Percentiles rank a stretch among this genome's conserved stretches.
These are phyloP conservation scores for Apostichopus californicus DNA, from an alignment of 35 echinoderm and acorn worm species.

Conservation along the genomic window DNA sequence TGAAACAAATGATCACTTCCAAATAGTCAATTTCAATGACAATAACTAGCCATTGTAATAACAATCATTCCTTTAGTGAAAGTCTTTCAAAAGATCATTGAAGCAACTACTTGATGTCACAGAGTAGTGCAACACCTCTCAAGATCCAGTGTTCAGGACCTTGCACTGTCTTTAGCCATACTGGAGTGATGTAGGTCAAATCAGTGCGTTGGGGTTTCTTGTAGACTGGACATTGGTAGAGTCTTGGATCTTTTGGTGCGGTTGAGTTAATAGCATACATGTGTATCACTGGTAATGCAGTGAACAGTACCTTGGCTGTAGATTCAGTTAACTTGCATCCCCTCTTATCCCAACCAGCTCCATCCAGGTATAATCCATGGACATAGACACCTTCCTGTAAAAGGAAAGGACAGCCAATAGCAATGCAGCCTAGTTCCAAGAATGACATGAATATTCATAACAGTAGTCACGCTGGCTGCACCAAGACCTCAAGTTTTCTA, in stretches of 20 bases:
- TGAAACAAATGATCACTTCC: too few relatives aligned
- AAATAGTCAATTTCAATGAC: neutral
- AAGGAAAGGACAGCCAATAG: neutral
- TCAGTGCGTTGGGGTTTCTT: conserved; percentile 74
- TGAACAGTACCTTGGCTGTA: conserved; percentile 91
- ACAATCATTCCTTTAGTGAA: neutral
- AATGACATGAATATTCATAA: too few relatives aligned
- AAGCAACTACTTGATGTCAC: conserved; percentile 85
- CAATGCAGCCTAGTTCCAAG: neutral
- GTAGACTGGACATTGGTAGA: conserved; percentile 72
- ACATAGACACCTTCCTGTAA: conserved; percentile 95
- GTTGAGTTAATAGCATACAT: conserved; percentile 99
- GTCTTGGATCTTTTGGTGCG: conserved; percentile 82
- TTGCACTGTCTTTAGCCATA: conserved; percentile 83
- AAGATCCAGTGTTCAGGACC: conserved; percentile 98
- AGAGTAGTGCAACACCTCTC: conserved; percentile 90
- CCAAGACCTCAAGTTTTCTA: too few relatives aligned
- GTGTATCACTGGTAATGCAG: conserved; percentile 86
- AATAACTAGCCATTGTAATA: neutral
- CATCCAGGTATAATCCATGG: conserved; percentile 90
- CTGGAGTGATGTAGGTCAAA: conserved; percentile 85
- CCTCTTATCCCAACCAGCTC: conserved; percentile 88
- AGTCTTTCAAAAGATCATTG: neutral
- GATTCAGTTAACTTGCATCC: conserved; percentile 86
- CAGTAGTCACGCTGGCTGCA: too few relatives aligned